phyloP scores from a whole-genome alignment of 2,888 invertebrate genomes.

The Netelia virgata region DNA sequence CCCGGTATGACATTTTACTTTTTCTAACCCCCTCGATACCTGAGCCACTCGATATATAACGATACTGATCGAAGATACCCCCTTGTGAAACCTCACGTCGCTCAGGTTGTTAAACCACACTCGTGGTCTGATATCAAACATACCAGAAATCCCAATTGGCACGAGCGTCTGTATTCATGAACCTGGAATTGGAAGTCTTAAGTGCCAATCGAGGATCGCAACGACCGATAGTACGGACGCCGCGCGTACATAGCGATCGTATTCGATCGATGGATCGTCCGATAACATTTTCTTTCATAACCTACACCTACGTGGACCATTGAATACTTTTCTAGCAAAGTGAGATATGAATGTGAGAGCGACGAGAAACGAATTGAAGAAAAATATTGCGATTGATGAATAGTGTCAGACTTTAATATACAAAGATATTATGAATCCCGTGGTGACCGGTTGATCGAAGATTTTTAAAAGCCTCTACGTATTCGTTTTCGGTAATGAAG shows the following conservation, averaged over 20 bases:
- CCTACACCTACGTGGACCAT: not conserved
- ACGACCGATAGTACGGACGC: not conserved
- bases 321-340: too few species aligned
- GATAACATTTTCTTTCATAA: not conserved
- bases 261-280: conserved; percentile 32
- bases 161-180: conserved; percentile 71
- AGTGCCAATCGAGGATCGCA: conserved; percentile 55
- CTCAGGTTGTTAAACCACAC: conserved; percentile 44
- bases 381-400: too few species aligned
- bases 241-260: not conserved
- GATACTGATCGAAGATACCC: conserved; percentile 11
- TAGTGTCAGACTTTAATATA: too few species aligned
- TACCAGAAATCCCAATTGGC: conserved; percentile 30
- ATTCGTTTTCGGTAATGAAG: too few species aligned
- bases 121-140: conserved; percentile 14
- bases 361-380: too few species aligned
- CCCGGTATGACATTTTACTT: conserved; percentile 10
- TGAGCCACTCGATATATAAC: not conserved
- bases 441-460: too few species aligned
- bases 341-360: too few species aligned
- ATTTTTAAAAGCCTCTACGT: too few species aligned
- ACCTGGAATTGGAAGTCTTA: conserved; percentile 72
- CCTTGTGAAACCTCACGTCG: conserved; percentile 19
- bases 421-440: too few species aligned
- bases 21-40: not conserved